Evolutionary conservation across 92 coral and sea anemone species (phyloP).

Genomic region (Desmophyllum pertusum): DNA sequence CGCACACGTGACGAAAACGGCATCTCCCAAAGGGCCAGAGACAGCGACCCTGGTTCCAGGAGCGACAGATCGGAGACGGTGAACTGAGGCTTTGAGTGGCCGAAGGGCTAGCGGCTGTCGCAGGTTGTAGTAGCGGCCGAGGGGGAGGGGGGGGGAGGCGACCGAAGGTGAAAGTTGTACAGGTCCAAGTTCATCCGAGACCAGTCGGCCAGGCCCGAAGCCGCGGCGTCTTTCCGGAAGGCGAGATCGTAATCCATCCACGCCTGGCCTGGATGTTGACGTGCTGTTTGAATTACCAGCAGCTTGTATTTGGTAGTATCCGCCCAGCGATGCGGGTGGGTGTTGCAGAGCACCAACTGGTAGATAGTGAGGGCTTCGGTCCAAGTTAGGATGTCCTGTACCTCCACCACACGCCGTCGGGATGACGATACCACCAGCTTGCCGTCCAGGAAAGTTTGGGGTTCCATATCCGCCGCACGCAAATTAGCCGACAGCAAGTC

Average conservation of each 20-base stretch:
- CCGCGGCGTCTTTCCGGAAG: constrained; percentile 26
- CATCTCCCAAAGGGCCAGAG: background rate
- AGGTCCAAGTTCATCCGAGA: constrained; percentile 36
- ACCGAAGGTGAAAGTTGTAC: constrained; percentile 18
- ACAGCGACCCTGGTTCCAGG: background rate
- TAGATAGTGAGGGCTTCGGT: constrained; percentile 24
- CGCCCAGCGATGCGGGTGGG: constrained; percentile 14
- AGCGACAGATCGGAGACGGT: background rate
- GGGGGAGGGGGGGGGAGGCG: background rate
- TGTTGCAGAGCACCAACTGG: background rate
- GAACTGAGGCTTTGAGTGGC: too few species aligned
- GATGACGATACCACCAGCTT: background rate
- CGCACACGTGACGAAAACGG: background rate
- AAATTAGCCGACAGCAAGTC: background rate
- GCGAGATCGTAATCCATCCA: constrained; percentile 41
- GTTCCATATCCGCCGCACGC: background rate
- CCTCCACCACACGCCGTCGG: background rate
- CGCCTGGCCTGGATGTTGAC: constrained; percentile 10
- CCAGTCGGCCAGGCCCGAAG: constrained; percentile 23
- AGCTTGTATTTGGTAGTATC: constrained; percentile 28
- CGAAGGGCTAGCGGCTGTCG: too few species aligned
- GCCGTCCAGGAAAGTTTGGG: background rate
- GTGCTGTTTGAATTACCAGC: constrained; percentile 30
- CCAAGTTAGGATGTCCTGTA: constrained; percentile 13
- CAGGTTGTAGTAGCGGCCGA: too few species aligned